These are phyloP conservation scores for Ligdia adustata DNA, from an alignment of 2,888 invertebrate genomes.

Conservation along the genomic window DNA sequence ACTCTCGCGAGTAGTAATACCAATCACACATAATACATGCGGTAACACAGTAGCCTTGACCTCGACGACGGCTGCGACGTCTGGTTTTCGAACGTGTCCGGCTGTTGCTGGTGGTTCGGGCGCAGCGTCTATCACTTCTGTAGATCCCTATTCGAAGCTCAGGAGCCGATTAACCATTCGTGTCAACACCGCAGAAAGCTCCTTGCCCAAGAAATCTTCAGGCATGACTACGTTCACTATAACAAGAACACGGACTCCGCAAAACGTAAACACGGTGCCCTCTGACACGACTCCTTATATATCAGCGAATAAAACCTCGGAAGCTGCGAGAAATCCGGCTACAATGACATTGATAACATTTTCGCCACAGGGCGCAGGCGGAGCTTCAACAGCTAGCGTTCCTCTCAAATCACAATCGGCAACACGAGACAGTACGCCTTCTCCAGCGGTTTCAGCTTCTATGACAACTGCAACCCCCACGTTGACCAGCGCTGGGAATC, in stretches of 20 bases:
- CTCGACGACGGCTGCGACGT: background rate
- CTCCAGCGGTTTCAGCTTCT: background rate
- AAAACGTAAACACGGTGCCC: conserved; percentile 1
- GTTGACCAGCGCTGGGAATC: conserved; percentile 3
- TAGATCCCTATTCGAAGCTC: background rate
- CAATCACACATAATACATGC: conserved; percentile 4
- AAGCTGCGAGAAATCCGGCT: background rate
- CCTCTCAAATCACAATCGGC: background rate
- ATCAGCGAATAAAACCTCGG: background rate
- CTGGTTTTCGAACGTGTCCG: background rate
- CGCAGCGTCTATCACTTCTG: background rate
- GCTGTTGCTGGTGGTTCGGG: background rate
- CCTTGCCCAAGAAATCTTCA: background rate
- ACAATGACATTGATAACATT: conserved; percentile 12
- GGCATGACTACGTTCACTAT: conserved; percentile 11
- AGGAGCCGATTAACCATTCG: conserved; percentile 3
- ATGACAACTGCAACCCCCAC: conserved; percentile 7
- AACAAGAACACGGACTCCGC: conserved; percentile 7
- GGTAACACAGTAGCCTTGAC: background rate
- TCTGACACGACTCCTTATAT: background rate
- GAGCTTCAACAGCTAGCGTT: background rate
- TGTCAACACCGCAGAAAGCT: background rate
- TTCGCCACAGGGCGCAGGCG: background rate
- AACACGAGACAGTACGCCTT: background rate
- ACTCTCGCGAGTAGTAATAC: conserved; percentile 12